Percentiles rank a stretch among this genome's conserved stretches.
Evolutionary conservation across 2,888 invertebrate genomes (phyloP).

Genomic region (Corythucha ciliata): DNA sequence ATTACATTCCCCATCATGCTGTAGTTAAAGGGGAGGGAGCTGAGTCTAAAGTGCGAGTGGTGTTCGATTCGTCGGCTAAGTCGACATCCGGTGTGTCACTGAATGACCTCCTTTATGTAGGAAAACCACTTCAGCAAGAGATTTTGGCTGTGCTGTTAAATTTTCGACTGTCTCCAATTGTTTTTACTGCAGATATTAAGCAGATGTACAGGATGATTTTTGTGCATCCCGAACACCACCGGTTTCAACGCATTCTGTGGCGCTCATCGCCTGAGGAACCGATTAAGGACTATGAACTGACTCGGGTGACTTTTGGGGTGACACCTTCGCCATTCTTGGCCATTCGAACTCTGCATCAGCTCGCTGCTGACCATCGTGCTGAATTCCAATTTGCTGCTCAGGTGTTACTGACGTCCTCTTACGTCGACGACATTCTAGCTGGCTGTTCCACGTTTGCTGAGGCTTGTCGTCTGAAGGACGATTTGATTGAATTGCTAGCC

Average conservation of each 20-base stretch:
- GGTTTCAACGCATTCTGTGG: constrained; percentile 36
- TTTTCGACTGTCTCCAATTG: constrained; percentile 20
- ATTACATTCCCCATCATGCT: constrained; percentile 15
- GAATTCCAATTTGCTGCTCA: constrained; percentile 28
- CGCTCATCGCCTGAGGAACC: constrained; percentile 22
- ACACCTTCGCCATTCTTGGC: constrained; percentile 33
- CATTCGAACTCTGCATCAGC: constrained; percentile 28
- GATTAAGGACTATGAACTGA: constrained; percentile 28
- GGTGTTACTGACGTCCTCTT: constrained; percentile 28
- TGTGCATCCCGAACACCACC: constrained; percentile 19
- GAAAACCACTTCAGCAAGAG: constrained; percentile 1
- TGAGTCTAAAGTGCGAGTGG: constrained; percentile 9
- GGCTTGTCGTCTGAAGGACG: not conserved
- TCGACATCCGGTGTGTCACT: not conserved
- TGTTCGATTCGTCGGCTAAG: constrained; percentile 14
- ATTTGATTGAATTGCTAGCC: not conserved
- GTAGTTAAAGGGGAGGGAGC: constrained; percentile 1
- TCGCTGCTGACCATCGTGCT: constrained; percentile 26
- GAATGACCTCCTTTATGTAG: not conserved
- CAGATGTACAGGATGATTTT: constrained; percentile 29
- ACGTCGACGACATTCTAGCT: constrained; percentile 35
- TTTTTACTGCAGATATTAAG: constrained; percentile 10
- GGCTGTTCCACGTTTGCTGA: not conserved
- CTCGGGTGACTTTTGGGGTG: constrained; percentile 34
- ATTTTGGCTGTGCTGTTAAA: constrained; percentile 2